phyloP scores from a whole-genome alignment of 1,140 invertebrate genomes.

The Megalonaias nervosa region DNA sequence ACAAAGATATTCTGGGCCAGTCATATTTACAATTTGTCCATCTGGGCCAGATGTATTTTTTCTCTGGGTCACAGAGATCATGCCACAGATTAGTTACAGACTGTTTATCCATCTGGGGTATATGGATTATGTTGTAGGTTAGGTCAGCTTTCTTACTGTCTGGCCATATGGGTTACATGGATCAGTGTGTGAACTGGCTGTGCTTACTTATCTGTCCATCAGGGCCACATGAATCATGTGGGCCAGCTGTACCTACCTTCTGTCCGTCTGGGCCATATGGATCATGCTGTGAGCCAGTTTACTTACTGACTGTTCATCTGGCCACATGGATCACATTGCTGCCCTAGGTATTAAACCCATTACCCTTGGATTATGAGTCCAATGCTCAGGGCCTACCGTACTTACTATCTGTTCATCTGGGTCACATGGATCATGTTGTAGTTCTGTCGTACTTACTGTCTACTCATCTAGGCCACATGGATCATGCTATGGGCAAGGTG shows the following conservation, averaged over 20 bases:
- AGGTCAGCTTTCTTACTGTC: neutral
- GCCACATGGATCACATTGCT: too few relatives aligned
- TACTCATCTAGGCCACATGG: constrained; percentile 39
- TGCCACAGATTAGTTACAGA: too few relatives aligned
- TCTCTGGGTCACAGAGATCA: too few relatives aligned
- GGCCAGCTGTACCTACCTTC: neutral
- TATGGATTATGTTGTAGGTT: neutral
- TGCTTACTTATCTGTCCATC: constrained; percentile 17
- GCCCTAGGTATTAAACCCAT: too few relatives aligned
- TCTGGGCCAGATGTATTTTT: too few relatives aligned
- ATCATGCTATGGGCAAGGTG: neutral
- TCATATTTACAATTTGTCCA: too few relatives aligned
- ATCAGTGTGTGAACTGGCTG: neutral
- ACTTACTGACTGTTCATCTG: too few relatives aligned
- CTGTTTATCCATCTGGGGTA: neutral
- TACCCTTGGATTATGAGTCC: too few relatives aligned
- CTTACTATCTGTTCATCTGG: too few relatives aligned
- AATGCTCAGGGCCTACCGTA: too few relatives aligned
- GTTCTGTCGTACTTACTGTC: constrained; percentile 20
- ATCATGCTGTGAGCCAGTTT: neutral
- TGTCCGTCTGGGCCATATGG: constrained; percentile 26
- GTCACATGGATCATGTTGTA: neutral
- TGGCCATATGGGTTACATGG: neutral
- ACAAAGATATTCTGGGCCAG: too few relatives aligned
- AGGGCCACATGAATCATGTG: constrained; percentile 19